Conservation (phyloP, 2,113 vertebrate genomes). For the Notechis scutatus region DNA sequence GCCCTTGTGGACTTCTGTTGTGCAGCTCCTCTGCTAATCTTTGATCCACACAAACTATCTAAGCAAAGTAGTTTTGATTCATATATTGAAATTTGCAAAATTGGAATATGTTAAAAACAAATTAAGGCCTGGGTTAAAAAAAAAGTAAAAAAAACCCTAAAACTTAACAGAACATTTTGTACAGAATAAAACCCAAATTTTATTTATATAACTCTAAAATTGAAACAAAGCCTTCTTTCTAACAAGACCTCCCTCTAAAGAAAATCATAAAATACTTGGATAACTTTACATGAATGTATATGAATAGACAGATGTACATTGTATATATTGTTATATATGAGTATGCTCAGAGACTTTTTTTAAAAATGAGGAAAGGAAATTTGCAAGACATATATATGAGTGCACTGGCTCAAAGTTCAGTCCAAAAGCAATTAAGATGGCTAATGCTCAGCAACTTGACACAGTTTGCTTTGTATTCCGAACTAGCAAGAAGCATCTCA, state of each 20-base stretch:
- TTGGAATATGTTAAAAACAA: neutral
- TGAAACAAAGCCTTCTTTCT: neutral
- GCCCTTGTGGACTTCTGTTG: neutral
- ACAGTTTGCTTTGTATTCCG: constrained; percentile 67
- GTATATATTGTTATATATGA: neutral
- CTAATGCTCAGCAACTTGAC: constrained; percentile 63
- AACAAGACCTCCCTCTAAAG: neutral
- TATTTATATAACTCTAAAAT: neutral
- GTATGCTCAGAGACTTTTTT: neutral
- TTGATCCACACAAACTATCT: neutral
- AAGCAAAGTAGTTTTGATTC: neutral
- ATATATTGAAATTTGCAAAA: neutral
- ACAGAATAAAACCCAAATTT: neutral
- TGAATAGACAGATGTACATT: constrained; percentile 1
- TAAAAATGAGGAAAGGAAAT: constrained; percentile 52
- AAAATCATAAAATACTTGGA: neutral
- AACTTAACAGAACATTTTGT: neutral
- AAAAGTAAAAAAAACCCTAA: neutral
- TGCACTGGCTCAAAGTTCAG: constrained; percentile 64
- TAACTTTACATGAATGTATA: constrained; percentile 39
- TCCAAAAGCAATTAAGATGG: constrained; percentile 63
- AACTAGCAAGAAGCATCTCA: constrained; percentile 68
- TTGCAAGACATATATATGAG: constrained; percentile 57
- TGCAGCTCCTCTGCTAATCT: neutral
- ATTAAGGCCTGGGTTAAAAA: neutral